A percentile compares a stretch with the other conserved stretches of the same genome.
Conservation (phyloP, 1,140 invertebrate genomes). For the Aphidius gifuensis region DNA sequence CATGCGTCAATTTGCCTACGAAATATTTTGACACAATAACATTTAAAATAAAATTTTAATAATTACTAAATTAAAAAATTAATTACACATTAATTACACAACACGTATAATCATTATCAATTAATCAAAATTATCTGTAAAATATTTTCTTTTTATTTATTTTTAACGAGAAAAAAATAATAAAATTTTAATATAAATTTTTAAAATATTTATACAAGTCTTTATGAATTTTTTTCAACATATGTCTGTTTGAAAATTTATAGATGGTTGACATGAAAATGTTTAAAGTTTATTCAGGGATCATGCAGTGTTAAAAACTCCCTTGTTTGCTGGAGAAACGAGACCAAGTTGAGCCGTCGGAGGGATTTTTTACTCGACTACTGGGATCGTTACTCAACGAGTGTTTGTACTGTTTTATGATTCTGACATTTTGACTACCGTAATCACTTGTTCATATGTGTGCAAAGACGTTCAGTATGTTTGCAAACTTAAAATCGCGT, state of each 20-base stretch:
- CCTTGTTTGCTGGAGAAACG: slow-evolving; percentile 43
- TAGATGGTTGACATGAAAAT: slow-evolving; percentile 34
- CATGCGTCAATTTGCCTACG: slow-evolving; percentile 11
- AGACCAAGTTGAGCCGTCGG: slow-evolving; percentile 24
- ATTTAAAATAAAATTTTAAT: not conserved
- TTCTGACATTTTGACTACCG: slow-evolving; percentile 48
- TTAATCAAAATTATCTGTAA: no score
- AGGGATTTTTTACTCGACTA: slow-evolving; percentile 31
- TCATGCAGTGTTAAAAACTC: slow-evolving; percentile 49
- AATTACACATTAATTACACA: no score
- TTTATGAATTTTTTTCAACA: not conserved
- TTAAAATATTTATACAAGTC: no score
- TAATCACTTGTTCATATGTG: slow-evolving; percentile 26
- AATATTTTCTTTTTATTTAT: no score
- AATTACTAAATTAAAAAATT: not conserved
- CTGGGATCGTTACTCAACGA: slow-evolving; percentile 44
- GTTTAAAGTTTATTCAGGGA: slow-evolving; percentile 43
- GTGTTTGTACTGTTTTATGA: slow-evolving; percentile 50
- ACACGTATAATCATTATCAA: no score
- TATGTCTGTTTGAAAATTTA: not conserved
- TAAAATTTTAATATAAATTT: no score
- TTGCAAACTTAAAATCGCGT: slow-evolving; percentile 32
- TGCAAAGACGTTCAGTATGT: not conserved
- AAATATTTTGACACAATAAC: not conserved
- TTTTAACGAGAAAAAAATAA: no score